phyloP scores from a whole-genome alignment of 2,113 vertebrate genomes.

The Passer montanus region DNA sequence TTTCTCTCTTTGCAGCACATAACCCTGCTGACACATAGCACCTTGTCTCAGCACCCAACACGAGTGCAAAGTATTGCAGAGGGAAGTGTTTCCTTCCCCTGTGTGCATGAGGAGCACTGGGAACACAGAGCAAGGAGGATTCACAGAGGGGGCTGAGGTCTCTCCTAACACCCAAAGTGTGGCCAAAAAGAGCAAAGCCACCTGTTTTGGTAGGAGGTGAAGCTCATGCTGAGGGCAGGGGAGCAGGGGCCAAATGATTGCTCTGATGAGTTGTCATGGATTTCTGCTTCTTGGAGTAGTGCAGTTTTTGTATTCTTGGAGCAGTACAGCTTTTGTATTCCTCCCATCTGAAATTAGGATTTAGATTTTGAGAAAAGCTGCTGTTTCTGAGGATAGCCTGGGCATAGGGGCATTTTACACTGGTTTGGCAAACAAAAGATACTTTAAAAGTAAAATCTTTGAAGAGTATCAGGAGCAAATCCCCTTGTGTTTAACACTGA shows the following conservation, averaged over 20 bases:
- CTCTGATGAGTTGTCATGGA: not conserved
- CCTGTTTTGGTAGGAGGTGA: not conserved
- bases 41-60: not conserved
- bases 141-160: not conserved
- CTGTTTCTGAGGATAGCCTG: not conserved
- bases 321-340: not conserved
- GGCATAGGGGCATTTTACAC: fast-evolving
- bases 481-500: not conserved
- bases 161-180: not conserved
- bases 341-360: not conserved
- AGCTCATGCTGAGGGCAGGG: not conserved
- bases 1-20: not conserved
- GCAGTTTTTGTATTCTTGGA: not conserved
- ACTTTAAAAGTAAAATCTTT: not conserved
- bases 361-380: not conserved
- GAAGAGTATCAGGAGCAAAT: slow-evolving; percentile 1
- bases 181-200: not conserved
- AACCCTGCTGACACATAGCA: not conserved
- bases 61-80: not conserved
- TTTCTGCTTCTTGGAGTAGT: not conserved
- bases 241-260: not conserved
- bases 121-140: not conserved
- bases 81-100: not conserved
- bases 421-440: not conserved
- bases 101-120: not conserved